phyloP scores from a whole-genome alignment of 2,797 vertebrate genomes.

The Loriculus beryllinus region DNA sequence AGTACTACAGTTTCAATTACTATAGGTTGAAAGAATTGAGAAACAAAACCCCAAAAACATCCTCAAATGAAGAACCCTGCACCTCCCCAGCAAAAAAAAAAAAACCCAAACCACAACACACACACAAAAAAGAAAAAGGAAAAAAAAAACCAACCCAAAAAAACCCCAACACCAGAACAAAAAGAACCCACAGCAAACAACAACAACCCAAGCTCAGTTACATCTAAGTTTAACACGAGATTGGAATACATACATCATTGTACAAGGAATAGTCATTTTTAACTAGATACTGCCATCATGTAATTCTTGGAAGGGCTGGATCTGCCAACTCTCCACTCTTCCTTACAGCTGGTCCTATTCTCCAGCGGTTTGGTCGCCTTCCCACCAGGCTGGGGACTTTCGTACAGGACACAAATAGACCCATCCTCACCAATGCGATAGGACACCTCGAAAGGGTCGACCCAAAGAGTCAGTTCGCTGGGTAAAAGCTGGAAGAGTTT shows the following conservation, averaged over 20 bases:
- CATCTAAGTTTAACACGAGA: constrained; percentile 24
- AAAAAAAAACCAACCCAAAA: no score
- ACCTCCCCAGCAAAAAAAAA: no score
- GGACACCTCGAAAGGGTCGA: constrained; percentile 81
- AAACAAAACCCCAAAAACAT: neutral
- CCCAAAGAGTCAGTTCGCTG: constrained; percentile 80
- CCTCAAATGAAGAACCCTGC: no score
- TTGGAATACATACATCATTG: constrained; percentile 30
- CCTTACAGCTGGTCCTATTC: constrained; percentile 70
- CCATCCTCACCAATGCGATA: constrained; percentile 81
- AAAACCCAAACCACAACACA: no score
- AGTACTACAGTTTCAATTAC: constrained; percentile 55
- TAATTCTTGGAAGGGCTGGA: constrained; percentile 72
- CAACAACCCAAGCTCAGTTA: neutral
- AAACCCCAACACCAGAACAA: no score
- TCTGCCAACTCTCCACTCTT: constrained; percentile 69
- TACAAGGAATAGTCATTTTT: constrained; percentile 45
- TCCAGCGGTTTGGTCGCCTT: constrained; percentile 44
- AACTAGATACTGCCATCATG: constrained; percentile 77
- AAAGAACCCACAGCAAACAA: no score
- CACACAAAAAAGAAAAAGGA: no score
- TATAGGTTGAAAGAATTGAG: neutral
- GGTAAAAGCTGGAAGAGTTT: constrained; percentile 78
- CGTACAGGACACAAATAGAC: constrained; percentile 80
- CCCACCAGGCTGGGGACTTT: constrained; percentile 52